Evolutionary conservation across 2,113 vertebrate genomes (phyloP), one percentile per base, ranked within the genome.

Genomic region (Hoplias malabaricus): DNA sequence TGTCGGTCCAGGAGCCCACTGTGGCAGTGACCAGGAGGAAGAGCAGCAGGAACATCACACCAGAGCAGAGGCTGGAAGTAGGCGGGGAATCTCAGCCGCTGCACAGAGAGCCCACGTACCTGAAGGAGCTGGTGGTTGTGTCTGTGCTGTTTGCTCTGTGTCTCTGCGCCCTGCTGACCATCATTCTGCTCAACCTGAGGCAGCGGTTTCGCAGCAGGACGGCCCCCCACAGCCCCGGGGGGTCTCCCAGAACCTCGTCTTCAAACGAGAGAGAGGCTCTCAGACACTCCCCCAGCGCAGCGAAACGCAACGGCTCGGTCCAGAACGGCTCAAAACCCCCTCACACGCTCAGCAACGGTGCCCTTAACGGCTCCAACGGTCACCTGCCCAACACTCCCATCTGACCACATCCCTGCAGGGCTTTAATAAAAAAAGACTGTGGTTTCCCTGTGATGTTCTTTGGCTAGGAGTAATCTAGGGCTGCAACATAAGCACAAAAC

Each of bases 351-450:
- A 83, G 84, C 78, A 90, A 89, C 0, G 82, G 85, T 16, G 56
- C 80, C 0, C 67, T 81, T 1, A 84, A 76, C 12, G 84, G 78
- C 14, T 89, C 89, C 5, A 91, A 89, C 11, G 89, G 89, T 0
- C 88, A 91, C 82, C 84, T 92, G 11, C 90, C 91, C 27, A 92
- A 92, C 87, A 90, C 82, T 2, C 90, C 91, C 8, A 90, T 92
- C 79, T 91, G 84, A 90, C 36, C 34, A 19, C 34, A 0, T 34
- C 21, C 1, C 0, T n/a, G 9, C 50, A 4, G 10, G 21, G 5
- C 21, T 6, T 36, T 69, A 36, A 53, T n/a, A 2, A 2, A 2
- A 16, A 46, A 23, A 9, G 23, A 23, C n/a, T 10, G 8, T 23
- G 8, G 1, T 0, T 53, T 23, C 48, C 19, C 7, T 23, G 48